Conservation (phyloP, 2,888 invertebrate genomes). For the Gasteruption jaculator region DNA sequence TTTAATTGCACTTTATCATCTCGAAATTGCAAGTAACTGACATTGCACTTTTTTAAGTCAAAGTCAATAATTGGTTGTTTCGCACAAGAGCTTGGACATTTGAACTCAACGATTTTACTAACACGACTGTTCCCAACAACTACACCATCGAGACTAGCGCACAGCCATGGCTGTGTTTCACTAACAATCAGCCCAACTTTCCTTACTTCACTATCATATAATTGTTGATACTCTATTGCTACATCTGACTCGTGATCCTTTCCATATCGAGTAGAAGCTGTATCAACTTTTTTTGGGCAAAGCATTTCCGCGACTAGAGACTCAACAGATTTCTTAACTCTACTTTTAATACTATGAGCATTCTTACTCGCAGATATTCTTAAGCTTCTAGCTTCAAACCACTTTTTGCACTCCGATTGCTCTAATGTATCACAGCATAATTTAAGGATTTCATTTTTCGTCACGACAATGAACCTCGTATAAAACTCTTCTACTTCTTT, state of each 20-base stretch:
- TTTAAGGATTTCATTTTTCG: slow-evolving; percentile 14
- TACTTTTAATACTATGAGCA: slow-evolving; percentile 22
- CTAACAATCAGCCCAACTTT: slow-evolving; percentile 18
- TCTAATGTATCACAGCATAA: slow-evolving; percentile 22
- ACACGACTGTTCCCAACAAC: slow-evolving; percentile 14
- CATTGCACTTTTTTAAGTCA: slow-evolving; percentile 11
- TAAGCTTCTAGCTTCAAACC: slow-evolving; percentile 22
- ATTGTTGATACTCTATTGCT: slow-evolving; percentile 11
- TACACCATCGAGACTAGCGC: slow-evolving; percentile 21
- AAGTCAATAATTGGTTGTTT: slow-evolving; percentile 15
- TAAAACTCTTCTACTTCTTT: slow-evolving; percentile 17
- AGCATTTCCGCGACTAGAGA: slow-evolving; percentile 18
- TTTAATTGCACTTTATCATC: slow-evolving; percentile 10
- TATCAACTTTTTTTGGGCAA: slow-evolving; percentile 17
- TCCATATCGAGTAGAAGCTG: slow-evolving; percentile 12
- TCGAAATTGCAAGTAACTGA: slow-evolving; percentile 14
- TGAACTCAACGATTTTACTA: slow-evolving; percentile 16
- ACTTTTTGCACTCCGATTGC: slow-evolving; percentile 21
- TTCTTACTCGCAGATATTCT: slow-evolving; percentile 25
- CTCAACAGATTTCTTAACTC: slow-evolving; percentile 16
- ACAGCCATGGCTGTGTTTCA: slow-evolving; percentile 21
- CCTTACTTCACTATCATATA: slow-evolving; percentile 10
- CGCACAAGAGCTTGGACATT: slow-evolving; percentile 20
- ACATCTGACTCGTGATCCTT: slow-evolving; percentile 12
- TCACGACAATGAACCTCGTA: slow-evolving; percentile 12